A percentile compares a stretch with the other conserved stretches of the same genome.
Conservation (phyloP, 2,888 invertebrate species). For the Liopterus haemorrhoidalis region DNA sequence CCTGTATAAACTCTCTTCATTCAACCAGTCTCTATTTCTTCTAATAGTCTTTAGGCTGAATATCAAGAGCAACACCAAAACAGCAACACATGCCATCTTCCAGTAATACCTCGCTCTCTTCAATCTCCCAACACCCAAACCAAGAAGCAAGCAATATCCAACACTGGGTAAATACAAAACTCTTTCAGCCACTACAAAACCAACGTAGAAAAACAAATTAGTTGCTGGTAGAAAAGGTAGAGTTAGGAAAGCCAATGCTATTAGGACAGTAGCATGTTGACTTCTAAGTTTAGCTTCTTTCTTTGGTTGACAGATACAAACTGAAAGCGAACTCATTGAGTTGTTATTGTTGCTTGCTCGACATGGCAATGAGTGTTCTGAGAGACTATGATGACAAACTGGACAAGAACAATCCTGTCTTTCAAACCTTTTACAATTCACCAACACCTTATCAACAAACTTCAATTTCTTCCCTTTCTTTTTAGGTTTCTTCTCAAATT, state of each 20-base stretch:
- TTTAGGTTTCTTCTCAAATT: conserved; percentile 21
- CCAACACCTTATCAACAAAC: background rate
- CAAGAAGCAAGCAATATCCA: conserved; percentile 86
- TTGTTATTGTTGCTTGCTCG: conserved; percentile 68
- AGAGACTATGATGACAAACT: conserved; percentile 61
- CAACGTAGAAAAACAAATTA: conserved; percentile 95
- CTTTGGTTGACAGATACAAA: conserved; percentile 21
- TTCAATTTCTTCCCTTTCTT: conserved; percentile 7
- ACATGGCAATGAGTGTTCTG: conserved; percentile 61
- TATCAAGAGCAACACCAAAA: conserved; percentile 56
- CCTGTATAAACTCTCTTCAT: conserved; percentile 87
- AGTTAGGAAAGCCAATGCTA: conserved; percentile 71
- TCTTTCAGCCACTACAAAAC: conserved; percentile 95
- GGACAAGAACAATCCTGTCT: conserved; percentile 50
- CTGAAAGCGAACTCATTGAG: conserved; percentile 49
- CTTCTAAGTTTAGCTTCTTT: conserved; percentile 21
- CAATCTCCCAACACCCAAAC: conserved; percentile 60
- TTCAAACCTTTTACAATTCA: conserved; percentile 27
- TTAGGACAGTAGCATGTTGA: conserved; percentile 42
- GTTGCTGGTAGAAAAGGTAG: conserved; percentile 93
- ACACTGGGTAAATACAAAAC: conserved; percentile 94
- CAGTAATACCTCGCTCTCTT: conserved; percentile 46
- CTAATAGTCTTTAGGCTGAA: conserved; percentile 71
- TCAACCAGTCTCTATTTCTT: conserved; percentile 85
- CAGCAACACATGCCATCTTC: conserved; percentile 46